Base-by-base conservation (phyloP, 2,797 vertebrate genomes). In the Karalla daura region DNA sequence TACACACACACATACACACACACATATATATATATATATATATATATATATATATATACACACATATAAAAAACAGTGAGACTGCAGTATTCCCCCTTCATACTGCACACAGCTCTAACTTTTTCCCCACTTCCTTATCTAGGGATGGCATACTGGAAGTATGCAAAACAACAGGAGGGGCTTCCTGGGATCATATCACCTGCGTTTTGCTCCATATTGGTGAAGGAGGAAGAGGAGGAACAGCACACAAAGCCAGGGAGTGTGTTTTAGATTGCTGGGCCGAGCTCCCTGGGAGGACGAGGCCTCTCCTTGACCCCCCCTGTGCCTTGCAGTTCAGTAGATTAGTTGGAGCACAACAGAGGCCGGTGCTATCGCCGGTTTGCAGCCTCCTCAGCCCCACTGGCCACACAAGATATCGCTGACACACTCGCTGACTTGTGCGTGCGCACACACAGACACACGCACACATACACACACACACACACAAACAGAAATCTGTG, bases 291-390 rank as follows among this genome's bases (percentile, higher is more conserved):
- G 66, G 76, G 73, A 89, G 80, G 86, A 87, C 72, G 5, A 64
- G 66, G 61, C 79, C 80, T 91, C 87, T 89, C 90, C 90, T 90
- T 90, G 88, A 91, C 89, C 89, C 85, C 73, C 81, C 71, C 33
- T 2, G 17, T 73, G 76, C 76, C 79, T 88, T 65, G 73, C 79
- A 84, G 85, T 87, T 88, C 81, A 84, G 80, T 87, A 89, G 91
- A 91, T 92, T 89, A 92, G 84, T 78, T 41, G 40, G 47, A 80
- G 74, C 79, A 80, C 84, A 86, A 87, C 81, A 78, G 87, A 84
- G 78, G 62, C 81, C 80, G 50, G 56, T 52, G 45, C 84, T 90
- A 91, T 92, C 87, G 8, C 78, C 54, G 11, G 37, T 66, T 83
- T 70, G 69, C 90, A 91, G 90, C 77, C 79, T 77, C 72, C 70